Evolutionary conservation across 2,113 vertebrate species (phyloP).

Genomic region (Lepus timidus): DNA sequence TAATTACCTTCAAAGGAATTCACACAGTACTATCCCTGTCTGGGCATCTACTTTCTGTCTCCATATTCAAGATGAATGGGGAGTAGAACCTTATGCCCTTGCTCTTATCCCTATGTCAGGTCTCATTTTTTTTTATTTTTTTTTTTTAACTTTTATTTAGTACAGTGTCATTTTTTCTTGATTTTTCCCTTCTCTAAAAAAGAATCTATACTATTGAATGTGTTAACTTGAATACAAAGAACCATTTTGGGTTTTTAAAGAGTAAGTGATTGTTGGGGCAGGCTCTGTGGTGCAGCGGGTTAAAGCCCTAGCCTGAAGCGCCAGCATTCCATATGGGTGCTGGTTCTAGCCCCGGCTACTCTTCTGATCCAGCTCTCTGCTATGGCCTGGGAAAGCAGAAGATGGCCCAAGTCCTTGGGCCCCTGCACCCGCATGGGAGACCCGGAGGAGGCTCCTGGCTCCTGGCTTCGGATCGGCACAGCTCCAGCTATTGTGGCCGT

Average conservation of each 20-base stretch:
- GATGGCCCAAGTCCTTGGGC: too few relatives aligned
- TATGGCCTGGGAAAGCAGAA: too few relatives aligned
- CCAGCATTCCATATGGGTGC: too few relatives aligned
- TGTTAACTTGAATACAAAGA: slow-evolving; percentile 35
- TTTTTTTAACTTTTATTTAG: background rate
- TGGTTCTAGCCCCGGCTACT: too few relatives aligned
- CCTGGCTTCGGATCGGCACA: too few relatives aligned
- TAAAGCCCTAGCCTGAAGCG: too few relatives aligned
- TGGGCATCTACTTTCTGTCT: background rate
- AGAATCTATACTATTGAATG: background rate
- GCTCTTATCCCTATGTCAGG: background rate
- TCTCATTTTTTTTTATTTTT: background rate
- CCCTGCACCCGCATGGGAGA: too few relatives aligned
- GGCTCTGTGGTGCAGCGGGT: too few relatives aligned
- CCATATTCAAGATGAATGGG: background rate
- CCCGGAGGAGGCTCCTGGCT: too few relatives aligned
- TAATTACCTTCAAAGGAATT: background rate
- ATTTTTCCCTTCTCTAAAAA: slow-evolving; percentile 30
- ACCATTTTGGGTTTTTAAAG: slow-evolving; percentile 14
- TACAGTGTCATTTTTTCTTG: background rate
- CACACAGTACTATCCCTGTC: background rate
- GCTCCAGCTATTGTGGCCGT: too few relatives aligned
- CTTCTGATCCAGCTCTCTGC: too few relatives aligned
- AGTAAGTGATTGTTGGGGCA: too few relatives aligned
- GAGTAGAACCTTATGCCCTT: background rate